phyloP scores from a whole-genome alignment of 2,888 invertebrate species.

The Sussaba pulchella region DNA sequence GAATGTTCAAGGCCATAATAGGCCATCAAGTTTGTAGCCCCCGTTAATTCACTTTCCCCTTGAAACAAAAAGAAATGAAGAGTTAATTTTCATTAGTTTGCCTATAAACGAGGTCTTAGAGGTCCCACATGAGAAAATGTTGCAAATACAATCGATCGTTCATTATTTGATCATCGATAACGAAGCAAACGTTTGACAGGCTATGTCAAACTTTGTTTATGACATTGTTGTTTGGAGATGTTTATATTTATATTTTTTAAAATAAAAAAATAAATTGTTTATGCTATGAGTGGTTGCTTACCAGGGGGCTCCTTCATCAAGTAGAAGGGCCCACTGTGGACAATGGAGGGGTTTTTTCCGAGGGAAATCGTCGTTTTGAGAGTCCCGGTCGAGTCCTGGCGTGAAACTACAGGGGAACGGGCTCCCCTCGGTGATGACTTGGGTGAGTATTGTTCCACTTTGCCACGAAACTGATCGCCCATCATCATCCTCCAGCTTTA shows the following conservation, averaged over 20 bases:
- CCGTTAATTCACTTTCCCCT: conserved; percentile 97
- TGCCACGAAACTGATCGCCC: conserved; percentile 94
- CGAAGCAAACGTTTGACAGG: conserved; percentile 35
- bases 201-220: conserved; percentile 48
- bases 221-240: no score
- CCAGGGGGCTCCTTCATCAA: conserved; percentile 98
- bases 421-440: conserved; percentile 97
- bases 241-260: no score
- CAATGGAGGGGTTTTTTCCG: conserved; percentile 98
- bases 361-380: conserved; percentile 98
- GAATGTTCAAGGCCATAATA: conserved; percentile 98
- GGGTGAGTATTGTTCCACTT: conserved; percentile 97
- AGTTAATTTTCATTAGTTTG: no score
- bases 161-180: neutral
- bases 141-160: neutral
- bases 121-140: no score
- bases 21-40: conserved; percentile 98
- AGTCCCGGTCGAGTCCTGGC: conserved; percentile 98
- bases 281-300: conserved; percentile 81
- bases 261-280: neutral
- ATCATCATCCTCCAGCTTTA: conserved; percentile 91
- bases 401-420: conserved; percentile 97
- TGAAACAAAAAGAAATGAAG: conserved; percentile 64
- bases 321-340: conserved; percentile 99
- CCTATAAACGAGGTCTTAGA: no score